Conservation (phyloP, 2,113 vertebrate species). For the Castor canadensis region DNA sequence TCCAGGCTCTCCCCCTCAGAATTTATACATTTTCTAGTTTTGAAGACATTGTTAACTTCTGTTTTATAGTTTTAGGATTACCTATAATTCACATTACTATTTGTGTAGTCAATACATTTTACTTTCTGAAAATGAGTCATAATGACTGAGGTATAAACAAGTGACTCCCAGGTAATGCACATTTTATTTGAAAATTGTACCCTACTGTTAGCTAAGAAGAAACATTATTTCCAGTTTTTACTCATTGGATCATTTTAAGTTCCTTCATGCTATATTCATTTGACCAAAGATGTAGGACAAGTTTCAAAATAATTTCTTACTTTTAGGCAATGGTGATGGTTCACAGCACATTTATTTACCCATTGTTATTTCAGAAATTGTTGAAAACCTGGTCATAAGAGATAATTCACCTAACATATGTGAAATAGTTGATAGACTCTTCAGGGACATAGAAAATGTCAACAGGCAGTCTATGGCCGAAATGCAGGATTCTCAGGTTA, state of each 20-base stretch:
- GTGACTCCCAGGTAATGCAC: neutral
- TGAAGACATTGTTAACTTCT: constrained; percentile 27
- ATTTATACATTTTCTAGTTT: constrained; percentile 34
- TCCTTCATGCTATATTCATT: neutral
- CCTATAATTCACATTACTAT: constrained; percentile 22
- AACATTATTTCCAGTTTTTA: constrained; percentile 43
- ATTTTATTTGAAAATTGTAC: constrained; percentile 50
- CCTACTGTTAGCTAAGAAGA: neutral
- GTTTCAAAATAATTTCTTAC: constrained; percentile 58
- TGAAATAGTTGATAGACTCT: constrained; percentile 87
- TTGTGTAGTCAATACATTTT: constrained; percentile 46
- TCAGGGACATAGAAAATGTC: constrained; percentile 79
- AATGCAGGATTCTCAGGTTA: constrained; percentile 72
- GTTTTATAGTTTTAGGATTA: constrained; percentile 55
- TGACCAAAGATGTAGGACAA: neutral
- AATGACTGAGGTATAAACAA: constrained; percentile 10
- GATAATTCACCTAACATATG: constrained; percentile 70
- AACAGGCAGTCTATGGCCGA: constrained; percentile 62
- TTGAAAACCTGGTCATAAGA: constrained; percentile 82
- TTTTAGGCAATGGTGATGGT: neutral
- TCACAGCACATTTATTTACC: constrained; percentile 1
- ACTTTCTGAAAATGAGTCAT: constrained; percentile 52
- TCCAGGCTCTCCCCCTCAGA: neutral
- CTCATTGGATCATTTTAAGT: constrained; percentile 3
- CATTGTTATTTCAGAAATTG: constrained; percentile 81